These are phyloP conservation scores for Mesocricetus auratus DNA, from an alignment of 2,113 vertebrate genomes.

Conservation along the genomic window DNA sequence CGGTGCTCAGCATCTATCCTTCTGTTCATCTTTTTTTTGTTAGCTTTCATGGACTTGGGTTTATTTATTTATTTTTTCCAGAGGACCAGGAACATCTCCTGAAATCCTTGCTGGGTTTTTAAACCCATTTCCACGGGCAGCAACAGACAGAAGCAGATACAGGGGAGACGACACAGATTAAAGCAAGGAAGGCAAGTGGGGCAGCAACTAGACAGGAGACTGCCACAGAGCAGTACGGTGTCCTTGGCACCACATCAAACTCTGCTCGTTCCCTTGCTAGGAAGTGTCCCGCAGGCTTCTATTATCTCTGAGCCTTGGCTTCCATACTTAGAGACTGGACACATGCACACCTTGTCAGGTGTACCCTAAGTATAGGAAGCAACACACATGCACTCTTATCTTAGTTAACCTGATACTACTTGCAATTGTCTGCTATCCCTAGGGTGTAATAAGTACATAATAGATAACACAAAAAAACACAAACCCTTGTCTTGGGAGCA, in stretches of 20 bases:
- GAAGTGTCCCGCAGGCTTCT: constrained; percentile 7
- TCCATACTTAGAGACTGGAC: constrained; percentile 12
- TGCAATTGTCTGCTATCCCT: not conserved
- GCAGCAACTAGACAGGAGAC: not conserved
- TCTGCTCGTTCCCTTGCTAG: not conserved
- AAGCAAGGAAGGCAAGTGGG: not conserved
- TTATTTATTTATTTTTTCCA: constrained; percentile 14
- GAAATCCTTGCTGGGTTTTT: constrained; percentile 21
- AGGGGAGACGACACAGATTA: not conserved
- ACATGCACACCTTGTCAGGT: not conserved
- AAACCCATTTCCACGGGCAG: not conserved
- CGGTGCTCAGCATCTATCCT: not conserved
- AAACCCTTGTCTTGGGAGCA: not conserved
- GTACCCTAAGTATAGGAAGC: not conserved
- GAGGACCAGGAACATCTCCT: not conserved
- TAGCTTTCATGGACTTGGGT: not conserved
- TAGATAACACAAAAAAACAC: not conserved
- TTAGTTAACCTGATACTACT: constrained; percentile 39
- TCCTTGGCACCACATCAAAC: not conserved
- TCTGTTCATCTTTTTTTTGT: not conserved
- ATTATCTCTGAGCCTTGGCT: not conserved
- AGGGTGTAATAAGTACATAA: not conserved
- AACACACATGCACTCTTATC: not conserved
- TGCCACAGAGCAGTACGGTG: not conserved
- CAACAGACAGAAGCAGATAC: not conserved